A percentile compares a stretch with the other conserved stretches of the same genome.
Conservation (phyloP, 2,888 invertebrate species). For the Alentia gelatinosa region DNA sequence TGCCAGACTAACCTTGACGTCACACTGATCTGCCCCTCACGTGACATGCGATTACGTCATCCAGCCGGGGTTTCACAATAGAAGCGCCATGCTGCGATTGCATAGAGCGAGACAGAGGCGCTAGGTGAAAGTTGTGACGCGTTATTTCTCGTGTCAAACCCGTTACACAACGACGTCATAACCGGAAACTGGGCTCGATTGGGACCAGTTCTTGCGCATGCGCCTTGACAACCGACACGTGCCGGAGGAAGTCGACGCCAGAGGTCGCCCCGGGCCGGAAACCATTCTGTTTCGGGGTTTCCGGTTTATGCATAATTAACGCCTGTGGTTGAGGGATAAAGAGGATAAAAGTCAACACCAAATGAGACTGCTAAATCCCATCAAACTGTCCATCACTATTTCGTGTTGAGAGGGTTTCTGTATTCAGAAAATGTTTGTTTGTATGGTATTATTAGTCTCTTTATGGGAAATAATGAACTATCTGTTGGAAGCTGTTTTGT, state of each 20-base stretch:
- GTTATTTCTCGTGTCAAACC: slow-evolving; percentile 40
- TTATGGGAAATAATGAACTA: too few species aligned
- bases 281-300: background rate
- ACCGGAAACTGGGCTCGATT: background rate
- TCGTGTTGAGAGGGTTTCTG: background rate
- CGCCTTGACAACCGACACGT: background rate
- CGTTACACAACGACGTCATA: slow-evolving; percentile 19
- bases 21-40: background rate
- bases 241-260: background rate
- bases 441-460: too few species aligned
- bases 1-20: background rate
- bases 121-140: background rate
- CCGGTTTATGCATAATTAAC: background rate
- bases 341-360: background rate
- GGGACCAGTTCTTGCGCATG: background rate
- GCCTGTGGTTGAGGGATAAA: background rate
- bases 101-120: background rate
- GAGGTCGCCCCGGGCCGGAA: background rate
- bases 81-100: background rate
- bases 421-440: too few species aligned
- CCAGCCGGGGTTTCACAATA: background rate
- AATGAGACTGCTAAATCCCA: background rate
- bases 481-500: background rate
- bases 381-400: background rate
- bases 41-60: background rate